phyloP scores from a whole-genome alignment of 2,888 invertebrate species.

The Rhorus exstirpatorius region DNA sequence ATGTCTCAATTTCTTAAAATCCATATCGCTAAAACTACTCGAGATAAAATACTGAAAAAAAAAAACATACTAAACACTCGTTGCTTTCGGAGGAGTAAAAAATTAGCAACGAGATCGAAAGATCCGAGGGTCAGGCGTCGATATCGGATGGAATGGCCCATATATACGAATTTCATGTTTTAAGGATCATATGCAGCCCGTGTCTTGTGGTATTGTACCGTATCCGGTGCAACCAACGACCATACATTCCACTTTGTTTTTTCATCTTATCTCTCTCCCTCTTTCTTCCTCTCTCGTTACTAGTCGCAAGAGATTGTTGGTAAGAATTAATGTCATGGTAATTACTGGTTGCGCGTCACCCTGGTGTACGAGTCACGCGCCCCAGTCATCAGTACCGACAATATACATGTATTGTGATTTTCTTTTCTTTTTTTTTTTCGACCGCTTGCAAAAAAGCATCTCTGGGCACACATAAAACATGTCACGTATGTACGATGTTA shows the following conservation, averaged over 20 bases:
- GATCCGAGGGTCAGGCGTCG: no score
- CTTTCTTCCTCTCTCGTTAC: conserved; percentile 7
- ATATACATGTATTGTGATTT: conserved; percentile 42
- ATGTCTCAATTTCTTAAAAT: no score
- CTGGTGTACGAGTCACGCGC: conserved; percentile 66
- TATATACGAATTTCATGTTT: conserved; percentile 19
- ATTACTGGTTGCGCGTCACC: conserved; percentile 64
- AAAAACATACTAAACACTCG: no score
- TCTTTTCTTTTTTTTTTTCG: conserved; percentile 5
- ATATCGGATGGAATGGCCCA: not conserved
- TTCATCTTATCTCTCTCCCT: conserved; percentile 18
- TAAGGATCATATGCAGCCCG: conserved; percentile 33
- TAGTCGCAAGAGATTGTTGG: conserved; percentile 57
- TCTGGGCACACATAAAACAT: no score
- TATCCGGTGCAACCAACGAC: conserved; percentile 60
- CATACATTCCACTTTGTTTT: conserved; percentile 6
- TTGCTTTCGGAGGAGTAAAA: no score
- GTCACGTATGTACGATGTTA: no score
- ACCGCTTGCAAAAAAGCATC: not conserved
- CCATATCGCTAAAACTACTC: no score
- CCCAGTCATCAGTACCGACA: conserved; percentile 41
- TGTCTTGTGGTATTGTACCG: conserved; percentile 57
- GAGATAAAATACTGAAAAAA: no score
- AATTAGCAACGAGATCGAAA: no score
- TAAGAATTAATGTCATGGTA: conserved; percentile 71